A percentile compares a stretch with the other conserved stretches of the same genome.
Evolutionary conservation across 2,888 invertebrate species (phyloP).

Genomic region (Smittia sp.): DNA sequence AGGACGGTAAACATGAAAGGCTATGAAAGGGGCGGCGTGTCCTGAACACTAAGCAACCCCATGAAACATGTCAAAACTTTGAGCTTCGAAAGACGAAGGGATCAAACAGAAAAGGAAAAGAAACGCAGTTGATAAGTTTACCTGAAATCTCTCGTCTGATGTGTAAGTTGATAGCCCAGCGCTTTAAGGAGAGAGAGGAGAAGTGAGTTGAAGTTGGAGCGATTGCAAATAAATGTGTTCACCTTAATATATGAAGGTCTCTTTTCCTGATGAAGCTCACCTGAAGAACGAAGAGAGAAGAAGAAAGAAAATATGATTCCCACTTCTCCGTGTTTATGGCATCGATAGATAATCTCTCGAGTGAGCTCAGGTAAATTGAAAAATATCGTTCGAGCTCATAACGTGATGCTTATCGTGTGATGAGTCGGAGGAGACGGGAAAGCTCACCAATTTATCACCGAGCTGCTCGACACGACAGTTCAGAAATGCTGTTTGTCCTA

Average conservation of each 20-base stretch:
- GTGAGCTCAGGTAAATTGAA: slow-evolving; percentile 10
- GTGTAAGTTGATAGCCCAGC: slow-evolving; percentile 76
- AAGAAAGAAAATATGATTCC: slow-evolving; percentile 43
- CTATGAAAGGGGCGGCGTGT: neutral
- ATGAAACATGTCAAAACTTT: neutral
- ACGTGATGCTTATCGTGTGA: neutral
- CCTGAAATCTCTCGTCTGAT: slow-evolving; percentile 74
- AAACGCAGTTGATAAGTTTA: slow-evolving; percentile 44
- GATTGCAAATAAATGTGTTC: neutral
- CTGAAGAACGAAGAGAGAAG: slow-evolving; percentile 55
- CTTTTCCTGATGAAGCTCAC: slow-evolving; percentile 79
- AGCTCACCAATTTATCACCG: slow-evolving; percentile 82
- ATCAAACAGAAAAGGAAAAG: neutral
- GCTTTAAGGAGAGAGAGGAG: slow-evolving; percentile 4
- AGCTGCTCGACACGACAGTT: slow-evolving; percentile 85
- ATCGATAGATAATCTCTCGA: slow-evolving; percentile 12
- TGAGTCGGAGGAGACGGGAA: neutral
- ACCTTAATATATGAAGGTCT: slow-evolving; percentile 64
- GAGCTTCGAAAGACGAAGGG: too few species aligned
- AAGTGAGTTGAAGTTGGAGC: neutral
- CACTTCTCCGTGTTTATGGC: neutral
- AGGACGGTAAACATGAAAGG: neutral
- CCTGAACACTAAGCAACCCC: neutral
- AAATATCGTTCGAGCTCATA: neutral
- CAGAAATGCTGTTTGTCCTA: slow-evolving; percentile 83